phyloP scores from a whole-genome alignment of 2,888 invertebrate genomes.

The Charanyca ferruginea region DNA sequence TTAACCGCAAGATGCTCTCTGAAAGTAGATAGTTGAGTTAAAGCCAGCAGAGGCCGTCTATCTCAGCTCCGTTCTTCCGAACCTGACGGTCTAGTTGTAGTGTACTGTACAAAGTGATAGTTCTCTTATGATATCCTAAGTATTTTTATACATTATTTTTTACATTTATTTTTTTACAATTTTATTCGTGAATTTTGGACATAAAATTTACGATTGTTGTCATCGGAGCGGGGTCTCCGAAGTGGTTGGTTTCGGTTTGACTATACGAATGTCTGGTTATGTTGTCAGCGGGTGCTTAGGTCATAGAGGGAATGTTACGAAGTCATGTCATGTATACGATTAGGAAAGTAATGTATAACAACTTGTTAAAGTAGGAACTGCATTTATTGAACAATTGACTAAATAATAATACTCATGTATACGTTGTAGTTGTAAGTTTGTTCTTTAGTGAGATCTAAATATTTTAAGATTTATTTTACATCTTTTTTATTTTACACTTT shows the following conservation, averaged over 20 bases:
- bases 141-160: constrained; percentile 90
- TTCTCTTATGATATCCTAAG: constrained; percentile 90
- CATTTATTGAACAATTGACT: constrained; percentile 88
- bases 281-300: constrained; percentile 76
- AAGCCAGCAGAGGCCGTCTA: constrained; percentile 38
- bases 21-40: constrained; percentile 12
- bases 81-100: constrained; percentile 84
- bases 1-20: constrained; percentile 22
- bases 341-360: constrained; percentile 79
- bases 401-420: constrained; percentile 90
- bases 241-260: constrained; percentile 82
- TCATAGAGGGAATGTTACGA: constrained; percentile 71
- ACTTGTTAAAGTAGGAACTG: constrained; percentile 86
- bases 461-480: constrained; percentile 74
- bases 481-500: constrained; percentile 72
- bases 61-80: constrained; percentile 82
- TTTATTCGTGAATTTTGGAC: constrained; percentile 87
- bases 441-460: constrained; percentile 87
- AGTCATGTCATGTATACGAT: constrained; percentile 88
- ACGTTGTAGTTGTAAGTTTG: constrained; percentile 87
- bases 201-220: constrained; percentile 82
- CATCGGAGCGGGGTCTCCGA: constrained; percentile 71
- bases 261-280: constrained; percentile 75
- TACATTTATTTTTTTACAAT: constrained; percentile 89
- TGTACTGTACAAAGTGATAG: constrained; percentile 90